Base-by-base conservation (phyloP, 2,888 invertebrate genomes). In the Sarcophaga subvicina region DNA sequence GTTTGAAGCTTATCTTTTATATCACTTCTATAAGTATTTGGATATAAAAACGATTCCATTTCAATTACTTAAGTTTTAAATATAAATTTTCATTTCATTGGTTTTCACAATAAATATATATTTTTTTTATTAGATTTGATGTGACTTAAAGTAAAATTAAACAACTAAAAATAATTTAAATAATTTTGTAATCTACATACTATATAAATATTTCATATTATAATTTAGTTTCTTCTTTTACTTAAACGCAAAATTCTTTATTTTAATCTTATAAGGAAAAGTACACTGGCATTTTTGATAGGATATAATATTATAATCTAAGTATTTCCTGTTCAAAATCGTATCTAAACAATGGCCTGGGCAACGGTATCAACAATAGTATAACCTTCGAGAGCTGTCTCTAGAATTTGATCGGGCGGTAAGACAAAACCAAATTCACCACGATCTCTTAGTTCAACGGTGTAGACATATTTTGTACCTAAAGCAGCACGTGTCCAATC, bases 371-470 rank as follows among this genome's bases (percentile, higher is more conserved):
- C 91, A 6, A 90, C 91, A 69, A 93, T 90, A 3, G 88, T 90
- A 88, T 90, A 91, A 20, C 91, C 93, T 71, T 93, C 93, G 2
- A 88, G 80, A 0, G 91, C 91, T 2, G 93, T 92, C 14, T 89
- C 90, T 79, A 91, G 90, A 54, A 93, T 93, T 88, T 89, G 91
- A 11, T 88, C 88, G 5, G 92, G 91, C 12, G 93, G 93, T 54
- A 93, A 86, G 1, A 93, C 88, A 54, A 93, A 93, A 1, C 93
- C 93, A 70, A 89, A 89, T 54, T 84, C 75, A 11, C 93, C 93
- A n/a, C 89, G 90, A 90, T 93, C 93, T 14, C 93, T 90, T 80
- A 93, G 83, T 78, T 93, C 93, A 20, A 93, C 83, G 45, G 93
- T 93, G 59, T 93, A 93, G 3, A 93, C 93, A 67, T 91, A 93